Evolutionary conservation across 2,888 invertebrate species (phyloP), one percentile per base, ranked within the genome.

Genomic region (Balanococcus diminutus): DNA sequence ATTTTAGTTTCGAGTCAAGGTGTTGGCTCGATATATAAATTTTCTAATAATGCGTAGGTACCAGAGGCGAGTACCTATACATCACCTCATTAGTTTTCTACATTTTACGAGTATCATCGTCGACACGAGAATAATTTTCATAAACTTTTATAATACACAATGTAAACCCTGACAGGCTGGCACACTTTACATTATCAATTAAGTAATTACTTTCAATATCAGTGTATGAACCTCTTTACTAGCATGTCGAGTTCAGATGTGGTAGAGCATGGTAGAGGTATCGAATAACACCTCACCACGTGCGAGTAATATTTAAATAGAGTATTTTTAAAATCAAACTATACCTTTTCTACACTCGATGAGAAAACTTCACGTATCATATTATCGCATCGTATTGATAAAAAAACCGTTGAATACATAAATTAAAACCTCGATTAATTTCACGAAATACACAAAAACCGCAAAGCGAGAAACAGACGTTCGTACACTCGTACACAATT

Each of bases 381-480:
- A 67, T 28, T 16, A 79, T 79, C 75, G 36, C 75, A 79, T 79
- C 36, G 75, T 79, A 36, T 25, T 22, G 56, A 56, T 56, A 56
- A 56, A 25, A 72, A 72, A 79, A 67, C 4, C 31, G 72, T 75
- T 79, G 11, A 19, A 67, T 16, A 67, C 28, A 79, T 36, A 19
- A 79, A 9, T 72, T 25, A 79, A 79, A 79, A 75, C 31, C 75
- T 36, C 75, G 75, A 16, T 36, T 79, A 75, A 67, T 16, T 72
- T 72, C 1, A 28, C 31, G 28, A 72, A 72, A 31, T 31, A 79
- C 75, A 36, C 75, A 9, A 79, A n/a, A 28, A 36, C 32, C n/a
- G 31, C 75, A 22, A 79, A 25, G 14, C 75, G 19, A 79, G 75
- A 32, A 79, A 79, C 75, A 79, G 28, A 79, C 75, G 32, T 79